Conservation (phyloP, 2,888 invertebrate species). For the Lasioglossum pauxillum region DNA sequence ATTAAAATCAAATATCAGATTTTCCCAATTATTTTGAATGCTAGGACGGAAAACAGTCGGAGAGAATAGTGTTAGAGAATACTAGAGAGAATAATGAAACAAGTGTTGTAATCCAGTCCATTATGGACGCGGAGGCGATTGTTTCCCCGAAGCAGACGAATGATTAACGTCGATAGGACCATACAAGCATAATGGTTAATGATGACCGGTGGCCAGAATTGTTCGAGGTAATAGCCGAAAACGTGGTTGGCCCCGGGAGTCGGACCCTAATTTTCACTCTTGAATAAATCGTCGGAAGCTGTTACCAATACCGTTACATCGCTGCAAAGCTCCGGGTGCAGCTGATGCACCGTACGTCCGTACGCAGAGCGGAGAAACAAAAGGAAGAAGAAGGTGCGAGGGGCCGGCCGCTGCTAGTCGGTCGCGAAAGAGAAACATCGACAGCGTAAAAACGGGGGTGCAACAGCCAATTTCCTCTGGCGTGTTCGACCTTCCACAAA, state of each 20-base stretch:
- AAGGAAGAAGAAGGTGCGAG: conserved; percentile 46
- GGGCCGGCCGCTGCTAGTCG: conserved; percentile 22
- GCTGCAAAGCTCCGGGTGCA: conserved; percentile 44
- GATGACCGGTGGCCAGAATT: conserved; percentile 37
- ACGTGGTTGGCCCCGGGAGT: conserved; percentile 25
- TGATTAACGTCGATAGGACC: conserved; percentile 29
- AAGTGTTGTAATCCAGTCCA: background rate
- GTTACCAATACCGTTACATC: conserved; percentile 56
- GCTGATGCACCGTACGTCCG: conserved; percentile 52
- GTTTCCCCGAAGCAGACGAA: conserved; percentile 6
- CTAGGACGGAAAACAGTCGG: background rate
- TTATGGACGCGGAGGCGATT: background rate
- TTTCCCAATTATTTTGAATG: background rate
- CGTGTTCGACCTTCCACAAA: background rate
- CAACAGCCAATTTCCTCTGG: conserved; percentile 47
- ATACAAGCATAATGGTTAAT: conserved; percentile 32
- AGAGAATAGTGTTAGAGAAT: background rate
- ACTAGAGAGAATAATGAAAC: background rate
- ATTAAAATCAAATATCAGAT: background rate
- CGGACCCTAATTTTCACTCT: conserved; percentile 63
- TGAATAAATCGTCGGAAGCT: conserved; percentile 64
- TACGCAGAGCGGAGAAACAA: conserved; percentile 37
- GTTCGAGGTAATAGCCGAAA: conserved; percentile 53
- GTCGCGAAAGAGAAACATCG: conserved; percentile 49
- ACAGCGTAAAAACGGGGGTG: conserved; percentile 38